Base-by-base conservation (phyloP, 2,113 vertebrate genomes). In the Zeus faber region DNA sequence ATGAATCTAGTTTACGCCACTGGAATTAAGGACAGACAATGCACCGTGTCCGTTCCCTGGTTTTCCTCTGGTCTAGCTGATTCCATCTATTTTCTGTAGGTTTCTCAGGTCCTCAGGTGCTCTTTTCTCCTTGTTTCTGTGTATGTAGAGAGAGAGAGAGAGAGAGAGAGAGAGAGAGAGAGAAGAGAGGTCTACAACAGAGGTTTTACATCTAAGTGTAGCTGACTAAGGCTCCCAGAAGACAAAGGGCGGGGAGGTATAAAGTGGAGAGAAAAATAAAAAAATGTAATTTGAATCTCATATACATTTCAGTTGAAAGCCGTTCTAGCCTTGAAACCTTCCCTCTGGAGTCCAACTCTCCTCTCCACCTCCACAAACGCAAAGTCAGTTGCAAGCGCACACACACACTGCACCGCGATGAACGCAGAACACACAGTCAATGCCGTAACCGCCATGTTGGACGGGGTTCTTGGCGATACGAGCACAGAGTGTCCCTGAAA, bases 241-340 rank as follows among this genome's bases (percentile, higher is more conserved):
- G 80, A 85, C 64, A 75, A 70, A 81, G 52, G 51, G 57, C 46
- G 29, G 20, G 41, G 55, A 60, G 62, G 65, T 63, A 48, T 81
- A 14, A n/a, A n/a, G 9, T 14, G 1, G 35, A 14, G 5, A 76
- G 83, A 78, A 84, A 54, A 75, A 70, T 61, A 75, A 77, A 58
- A 61, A 70, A 87, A 87, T 73, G 80, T 73, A 68, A 77, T 89
- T 85, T 69, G 59, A 86, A 85, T 87, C 89, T 91, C 84, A 82
- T 91, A 89, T 90, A 89, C 85, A 79, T 91, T 89, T 91, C 85
- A 76, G 81, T 88, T 86, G 87, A 89, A 91, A 84, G 85, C 87
- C 84, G 77, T 78, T 75, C 74, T 79, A 87, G 85, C 84, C 85
- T 88, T 88, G 78, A 87, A 87, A 78, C 66, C 71, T 79, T 84